Base-by-base conservation (phyloP, 2,113 vertebrate genomes). In the Callionymus lyra region DNA sequence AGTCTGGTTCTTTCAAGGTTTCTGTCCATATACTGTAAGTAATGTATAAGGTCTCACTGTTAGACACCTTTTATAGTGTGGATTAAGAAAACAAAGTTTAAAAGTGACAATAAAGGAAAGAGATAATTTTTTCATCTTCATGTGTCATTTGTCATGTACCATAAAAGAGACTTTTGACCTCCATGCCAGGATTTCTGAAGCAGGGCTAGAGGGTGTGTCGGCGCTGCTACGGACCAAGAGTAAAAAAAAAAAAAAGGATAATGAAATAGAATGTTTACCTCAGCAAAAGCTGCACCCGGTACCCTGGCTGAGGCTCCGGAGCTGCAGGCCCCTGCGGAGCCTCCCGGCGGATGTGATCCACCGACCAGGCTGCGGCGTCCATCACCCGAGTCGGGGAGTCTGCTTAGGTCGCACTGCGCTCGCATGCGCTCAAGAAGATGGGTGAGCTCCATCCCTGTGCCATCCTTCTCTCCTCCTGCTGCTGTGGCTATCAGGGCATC, bases 401-500 rank as follows among this genome's bases (percentile, higher is more conserved):
- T 50, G 62, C 58, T 57, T 16, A 44, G 69, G 67, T 87, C 82
- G 84, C 88, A 87, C 82, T 87, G 87, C 74, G 86, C 83, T 84
- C 88, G 83, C 86, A 83, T 86, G 79, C 78, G 84, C 67, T 80
- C 65, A 84, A 86, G 89, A 81, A 91, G 90, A 89, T 79, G 89
- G 83, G 86, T 74, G 75, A 84, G 84, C 75, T 91, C 92, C 94
- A 91, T 92, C 83, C 81, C 86, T 82, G 86, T 89, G 85, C 92
- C 92, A 93, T 93, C 89, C 84, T 92, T 88, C 87, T 84, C 58
- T 88, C 87, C 83, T 90, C 72, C 89, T 55, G 35, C 38, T 51
- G 56, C 38, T 9, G 64, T 47, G 18, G 58, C 69, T 70, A 77
- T 72, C 63, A 70, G 50, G 69, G 44, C 72, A 82, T 82, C 62